Conservation (phyloP, 2,797 vertebrate genomes). For the Anguilla megastoma region DNA sequence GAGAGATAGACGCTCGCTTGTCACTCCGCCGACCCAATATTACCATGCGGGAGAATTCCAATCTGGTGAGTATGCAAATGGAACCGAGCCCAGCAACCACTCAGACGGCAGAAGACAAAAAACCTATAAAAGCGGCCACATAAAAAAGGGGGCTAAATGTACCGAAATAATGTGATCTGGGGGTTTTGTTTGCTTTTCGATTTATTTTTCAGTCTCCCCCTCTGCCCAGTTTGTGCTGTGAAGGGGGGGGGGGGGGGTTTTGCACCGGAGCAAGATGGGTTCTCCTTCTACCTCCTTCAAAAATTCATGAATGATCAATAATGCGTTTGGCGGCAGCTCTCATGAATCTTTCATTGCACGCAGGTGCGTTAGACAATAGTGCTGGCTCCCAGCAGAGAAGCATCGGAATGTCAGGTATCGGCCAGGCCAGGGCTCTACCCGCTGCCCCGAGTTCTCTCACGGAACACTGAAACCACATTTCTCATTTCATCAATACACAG, state of each 20-base stretch:
- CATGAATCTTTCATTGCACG: conserved; percentile 39
- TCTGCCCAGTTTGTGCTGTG: not conserved
- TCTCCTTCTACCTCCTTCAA: conserved; percentile 42
- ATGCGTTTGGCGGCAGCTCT: conserved; percentile 30
- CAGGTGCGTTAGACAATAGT: conserved; percentile 23
- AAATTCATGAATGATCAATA: conserved; percentile 42
- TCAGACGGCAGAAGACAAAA: conserved; percentile 28
- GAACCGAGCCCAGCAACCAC: not conserved
- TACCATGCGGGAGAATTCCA: conserved; percentile 26
- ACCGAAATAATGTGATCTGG: conserved; percentile 26
- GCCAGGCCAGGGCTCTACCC: conserved; percentile 39
- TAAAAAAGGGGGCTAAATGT: conserved; percentile 15
- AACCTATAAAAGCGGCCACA: conserved; percentile 13
- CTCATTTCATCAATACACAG: not conserved
- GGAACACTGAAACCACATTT: not conserved
- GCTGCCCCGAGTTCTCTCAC: not conserved
- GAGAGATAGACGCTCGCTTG: conserved; percentile 26
- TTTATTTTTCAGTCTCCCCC: conserved; percentile 9
- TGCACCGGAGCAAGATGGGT: not conserved
- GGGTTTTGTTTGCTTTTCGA: conserved; percentile 26
- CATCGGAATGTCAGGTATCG: conserved; percentile 45
- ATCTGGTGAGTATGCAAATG: conserved; percentile 30
- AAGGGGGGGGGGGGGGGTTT: not conserved
- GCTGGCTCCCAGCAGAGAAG: not conserved
- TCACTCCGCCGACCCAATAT: conserved; percentile 29